phyloP scores from a whole-genome alignment of 2,113 vertebrate genomes.

The Rhea pennata region DNA sequence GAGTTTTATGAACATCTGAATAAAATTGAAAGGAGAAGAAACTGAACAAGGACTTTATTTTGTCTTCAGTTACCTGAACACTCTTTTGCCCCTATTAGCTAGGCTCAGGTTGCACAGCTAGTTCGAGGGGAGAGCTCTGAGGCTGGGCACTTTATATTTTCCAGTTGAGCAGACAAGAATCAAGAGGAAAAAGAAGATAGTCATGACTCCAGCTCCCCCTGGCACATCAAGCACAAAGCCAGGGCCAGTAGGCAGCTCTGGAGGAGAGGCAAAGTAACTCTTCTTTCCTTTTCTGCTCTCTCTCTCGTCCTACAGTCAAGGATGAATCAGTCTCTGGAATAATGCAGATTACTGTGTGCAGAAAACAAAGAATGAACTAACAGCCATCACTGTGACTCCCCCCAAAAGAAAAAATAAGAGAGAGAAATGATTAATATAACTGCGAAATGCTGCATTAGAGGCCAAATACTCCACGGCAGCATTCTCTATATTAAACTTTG shows the following conservation, averaged over 20 bases:
- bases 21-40: neutral
- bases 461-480: neutral
- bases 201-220: neutral
- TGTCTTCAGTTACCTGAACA: neutral
- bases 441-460: neutral
- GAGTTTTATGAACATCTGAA: neutral
- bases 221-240: neutral
- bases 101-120: neutral
- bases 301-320: neutral
- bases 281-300: neutral
- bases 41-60: neutral
- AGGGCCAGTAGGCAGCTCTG: neutral
- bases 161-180: neutral
- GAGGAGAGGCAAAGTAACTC: neutral
- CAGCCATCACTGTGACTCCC: neutral
- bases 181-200: neutral
- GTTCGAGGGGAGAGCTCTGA: neutral
- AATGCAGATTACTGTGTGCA: neutral
- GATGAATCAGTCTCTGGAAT: neutral
- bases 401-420: neutral
- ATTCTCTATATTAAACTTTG: neutral
- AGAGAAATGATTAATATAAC: neutral
- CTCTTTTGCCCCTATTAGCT: neutral
- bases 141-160: fast-evolving
- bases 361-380: neutral